Base-by-base conservation (phyloP, 2,113 vertebrate genomes). In the Dasypus novemcinctus region DNA sequence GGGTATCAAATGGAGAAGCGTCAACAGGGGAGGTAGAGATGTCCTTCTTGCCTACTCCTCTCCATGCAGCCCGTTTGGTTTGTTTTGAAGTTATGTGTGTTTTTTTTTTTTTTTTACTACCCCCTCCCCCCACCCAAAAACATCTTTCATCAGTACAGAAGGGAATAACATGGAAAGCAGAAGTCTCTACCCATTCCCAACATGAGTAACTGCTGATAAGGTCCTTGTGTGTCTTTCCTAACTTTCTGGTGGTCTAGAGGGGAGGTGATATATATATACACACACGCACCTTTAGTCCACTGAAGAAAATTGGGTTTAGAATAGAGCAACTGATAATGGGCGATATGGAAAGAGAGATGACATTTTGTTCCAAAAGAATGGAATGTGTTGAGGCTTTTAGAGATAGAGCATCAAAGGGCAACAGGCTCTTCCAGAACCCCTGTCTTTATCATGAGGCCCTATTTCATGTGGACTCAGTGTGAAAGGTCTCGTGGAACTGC, bases 1-100 rank as follows among this genome's bases (percentile, higher is more conserved):
- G 2, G 57, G 25, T 52, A 1, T 75, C 9, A 5, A 2, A 12
- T 57, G 76, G 63, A 74, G 43, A 46, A 15, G 59, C 31, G 6
- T 0, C 1, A 1, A 23, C 7, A 4, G 38, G 43, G 21, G 38
- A n/a, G 43, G n/a, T 46, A 7, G 8, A 6, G 38, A 31, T 33
- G 46, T 46, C 57, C 72, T 20, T 21, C 13, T 27, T 5, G 64
- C 43, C n/a, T 7, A 7, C 27, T 66, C 31, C 46, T 36, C 38
- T 75, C 75, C 13, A 0, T 15, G 38, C 10, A 14, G 1, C 31
- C 82, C 72, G 1, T 71, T 25, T 71, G 57, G 13, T 25, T 14
- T 43, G 4, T 61, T 57, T 49, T 78, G 23, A 52, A 80, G 54
- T 43, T 14, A 4, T 72, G 13, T 23, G 21, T 64, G 12, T 81